These are phyloP conservation scores for Anolis carolinensis DNA, from an alignment of 2,113 vertebrate genomes.

Conservation along the genomic window DNA sequence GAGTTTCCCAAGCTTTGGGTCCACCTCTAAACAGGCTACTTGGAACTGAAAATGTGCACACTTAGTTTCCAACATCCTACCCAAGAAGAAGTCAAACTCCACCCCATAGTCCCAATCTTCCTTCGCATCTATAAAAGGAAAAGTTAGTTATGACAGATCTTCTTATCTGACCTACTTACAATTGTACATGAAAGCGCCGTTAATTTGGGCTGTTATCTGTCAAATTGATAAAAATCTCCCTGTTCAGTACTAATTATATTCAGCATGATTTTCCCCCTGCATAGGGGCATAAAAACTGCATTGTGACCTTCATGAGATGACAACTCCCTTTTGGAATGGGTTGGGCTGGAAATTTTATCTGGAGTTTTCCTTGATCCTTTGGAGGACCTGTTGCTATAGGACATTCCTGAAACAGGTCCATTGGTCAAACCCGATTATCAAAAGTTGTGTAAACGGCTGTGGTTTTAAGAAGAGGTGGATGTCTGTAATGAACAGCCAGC, in stretches of 20 bases:
- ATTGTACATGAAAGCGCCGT: slow-evolving; percentile 72
- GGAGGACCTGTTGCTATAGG: neutral
- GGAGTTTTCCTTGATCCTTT: neutral
- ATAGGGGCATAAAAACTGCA: slow-evolving; percentile 28
- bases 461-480: neutral
- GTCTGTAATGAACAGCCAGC: neutral
- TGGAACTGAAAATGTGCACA: neutral
- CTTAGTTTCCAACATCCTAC: neutral
- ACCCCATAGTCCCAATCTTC: neutral
- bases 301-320: slow-evolving; percentile 37
- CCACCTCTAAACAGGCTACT: neutral
- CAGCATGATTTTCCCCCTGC: slow-evolving; percentile 59
- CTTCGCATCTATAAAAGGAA: slow-evolving; percentile 59
- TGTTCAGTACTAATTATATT: slow-evolving; percentile 73
- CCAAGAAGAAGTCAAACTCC: neutral
- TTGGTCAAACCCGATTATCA: neutral
- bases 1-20: neutral
- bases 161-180: slow-evolving; percentile 76
- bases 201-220: slow-evolving; percentile 74
- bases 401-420: neutral
- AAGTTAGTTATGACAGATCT: slow-evolving; percentile 69
- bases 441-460: neutral
- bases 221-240: slow-evolving; percentile 73
- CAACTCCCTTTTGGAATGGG: neutral
- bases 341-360: slow-evolving; percentile 14